Evolutionary conservation across 2,797 vertebrate species (phyloP).

Genomic region (Liasis olivaceus): DNA sequence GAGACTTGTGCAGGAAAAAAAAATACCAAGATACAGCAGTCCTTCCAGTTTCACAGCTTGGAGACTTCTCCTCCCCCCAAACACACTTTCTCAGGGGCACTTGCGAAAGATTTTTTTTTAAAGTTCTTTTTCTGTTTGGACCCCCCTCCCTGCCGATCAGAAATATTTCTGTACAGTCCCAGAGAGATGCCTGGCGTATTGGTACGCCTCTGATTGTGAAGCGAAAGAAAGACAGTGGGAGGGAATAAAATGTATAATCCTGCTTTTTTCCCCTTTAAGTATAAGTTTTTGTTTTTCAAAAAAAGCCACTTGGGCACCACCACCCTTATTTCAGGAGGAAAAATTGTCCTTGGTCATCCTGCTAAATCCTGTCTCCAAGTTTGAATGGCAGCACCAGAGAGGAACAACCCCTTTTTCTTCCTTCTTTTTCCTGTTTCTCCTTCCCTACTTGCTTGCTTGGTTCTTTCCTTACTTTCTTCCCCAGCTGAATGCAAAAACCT

Average conservation of each 20-base stretch:
- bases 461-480: slow-evolving; percentile 70
- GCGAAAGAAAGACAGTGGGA: slow-evolving; percentile 59
- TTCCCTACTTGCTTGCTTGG: slow-evolving; percentile 69
- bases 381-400: slow-evolving; percentile 65
- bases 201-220: slow-evolving; percentile 55
- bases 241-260: slow-evolving; percentile 59
- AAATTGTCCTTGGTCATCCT: slow-evolving; percentile 36
- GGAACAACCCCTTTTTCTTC: slow-evolving; percentile 62
- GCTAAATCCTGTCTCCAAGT: slow-evolving; percentile 54
- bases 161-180: slow-evolving; percentile 71
- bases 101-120: slow-evolving; percentile 58
- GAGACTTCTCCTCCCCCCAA: slow-evolving; percentile 38
- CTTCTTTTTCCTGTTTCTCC: not conserved
- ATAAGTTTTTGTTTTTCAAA: not conserved
- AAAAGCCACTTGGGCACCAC: not conserved
- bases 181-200: slow-evolving; percentile 56
- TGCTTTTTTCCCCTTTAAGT: not conserved
- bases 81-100: slow-evolving; percentile 26
- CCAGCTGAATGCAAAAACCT: slow-evolving; percentile 79
- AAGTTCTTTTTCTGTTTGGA: slow-evolving; percentile 7
- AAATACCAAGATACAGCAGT: slow-evolving; percentile 23
- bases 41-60: slow-evolving; percentile 69
- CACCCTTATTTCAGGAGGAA: slow-evolving; percentile 52
- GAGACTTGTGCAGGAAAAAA: slow-evolving; percentile 67
- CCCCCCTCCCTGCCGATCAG: slow-evolving; percentile 43